These are phyloP conservation scores for Mastacembelus armatus DNA, from an alignment of 2,797 vertebrate genomes.

Conservation along the genomic window DNA sequence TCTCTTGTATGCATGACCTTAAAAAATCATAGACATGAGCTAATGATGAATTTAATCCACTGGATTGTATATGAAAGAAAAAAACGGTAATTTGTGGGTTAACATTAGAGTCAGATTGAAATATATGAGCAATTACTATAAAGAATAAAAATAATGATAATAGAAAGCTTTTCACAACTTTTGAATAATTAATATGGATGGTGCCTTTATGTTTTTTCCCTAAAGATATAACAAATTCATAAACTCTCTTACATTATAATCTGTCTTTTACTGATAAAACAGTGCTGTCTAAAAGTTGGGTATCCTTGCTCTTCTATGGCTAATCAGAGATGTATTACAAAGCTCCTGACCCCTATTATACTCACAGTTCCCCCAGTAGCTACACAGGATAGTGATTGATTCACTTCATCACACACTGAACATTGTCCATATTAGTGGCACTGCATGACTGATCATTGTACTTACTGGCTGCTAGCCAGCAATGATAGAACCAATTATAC, in stretches of 20 bases:
- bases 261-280: constrained; percentile 30
- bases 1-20: too few species aligned
- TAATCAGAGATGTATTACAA: constrained; percentile 62
- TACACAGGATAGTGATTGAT: constrained; percentile 65
- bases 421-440: constrained; percentile 65
- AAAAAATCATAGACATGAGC: constrained; percentile 3
- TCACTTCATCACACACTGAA: constrained; percentile 64
- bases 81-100: neutral
- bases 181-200: constrained; percentile 25
- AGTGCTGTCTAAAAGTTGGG: constrained; percentile 18
- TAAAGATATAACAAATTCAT: constrained; percentile 24
- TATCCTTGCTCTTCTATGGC: constrained; percentile 19
- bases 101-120: neutral
- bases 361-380: constrained; percentile 57
- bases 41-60: neutral
- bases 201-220: neutral
- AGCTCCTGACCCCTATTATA: constrained; percentile 64
- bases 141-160: constrained; percentile 13
- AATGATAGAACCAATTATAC: constrained; percentile 73
- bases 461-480: constrained; percentile 66
- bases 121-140: neutral
- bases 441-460: constrained; percentile 69
- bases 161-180: constrained; percentile 11
- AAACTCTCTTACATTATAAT: constrained; percentile 14
- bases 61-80: neutral